A percentile compares a stretch with the other conserved stretches of the same genome.
Evolutionary conservation across 1,140 invertebrate species (phyloP).

Genomic region (Archivesica marissinica): DNA sequence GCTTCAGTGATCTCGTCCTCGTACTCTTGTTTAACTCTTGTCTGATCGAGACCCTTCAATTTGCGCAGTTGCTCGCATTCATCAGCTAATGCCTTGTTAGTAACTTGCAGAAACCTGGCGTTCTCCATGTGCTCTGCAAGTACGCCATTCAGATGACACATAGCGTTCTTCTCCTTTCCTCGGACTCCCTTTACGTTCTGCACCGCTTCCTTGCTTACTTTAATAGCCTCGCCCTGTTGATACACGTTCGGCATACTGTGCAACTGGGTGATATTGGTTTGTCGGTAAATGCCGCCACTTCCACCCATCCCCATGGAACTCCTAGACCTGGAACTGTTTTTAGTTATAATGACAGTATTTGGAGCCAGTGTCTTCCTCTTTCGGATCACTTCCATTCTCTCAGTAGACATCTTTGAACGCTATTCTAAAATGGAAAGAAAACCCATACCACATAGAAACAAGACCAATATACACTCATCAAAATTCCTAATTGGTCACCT

Average conservation of each 20-base stretch:
- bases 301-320: neutral
- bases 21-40: slow-evolving; percentile 29
- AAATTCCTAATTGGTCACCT: too few species aligned
- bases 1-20: slow-evolving; percentile 49
- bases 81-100: slow-evolving; percentile 21
- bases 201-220: slow-evolving; percentile 35
- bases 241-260: neutral
- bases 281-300: neutral
- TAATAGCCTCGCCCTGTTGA: slow-evolving; percentile 48
- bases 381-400: too few species aligned
- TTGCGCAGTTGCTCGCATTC: slow-evolving; percentile 33
- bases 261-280: neutral
- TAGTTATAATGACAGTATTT: neutral
- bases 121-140: slow-evolving; percentile 47
- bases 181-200: slow-evolving; percentile 1
- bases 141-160: slow-evolving; percentile 27
- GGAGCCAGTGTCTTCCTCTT: too few species aligned
- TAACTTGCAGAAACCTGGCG: slow-evolving; percentile 25
- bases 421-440: too few species aligned
- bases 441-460: too few species aligned
- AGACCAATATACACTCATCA: too few species aligned
- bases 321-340: neutral
- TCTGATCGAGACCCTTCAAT: slow-evolving; percentile 16
- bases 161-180: slow-evolving; percentile 48
- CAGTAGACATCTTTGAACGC: too few species aligned